phyloP scores from a whole-genome alignment of 2,888 invertebrate genomes.

The Cephonodes hylas region DNA sequence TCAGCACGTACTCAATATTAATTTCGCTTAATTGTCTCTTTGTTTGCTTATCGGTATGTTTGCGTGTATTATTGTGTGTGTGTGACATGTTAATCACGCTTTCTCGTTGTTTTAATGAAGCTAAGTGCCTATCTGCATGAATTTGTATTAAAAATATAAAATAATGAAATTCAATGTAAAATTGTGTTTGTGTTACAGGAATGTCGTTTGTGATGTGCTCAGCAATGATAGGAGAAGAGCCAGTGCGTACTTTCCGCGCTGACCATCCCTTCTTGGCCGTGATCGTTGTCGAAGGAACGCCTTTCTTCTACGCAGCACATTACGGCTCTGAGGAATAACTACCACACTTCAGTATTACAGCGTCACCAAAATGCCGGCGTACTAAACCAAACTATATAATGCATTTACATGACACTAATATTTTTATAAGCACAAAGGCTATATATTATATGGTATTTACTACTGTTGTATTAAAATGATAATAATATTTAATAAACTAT shows the following conservation, averaged over 20 bases:
- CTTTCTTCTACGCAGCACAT: conserved; percentile 49
- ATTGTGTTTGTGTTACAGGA: conserved; percentile 53
- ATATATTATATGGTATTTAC: too few species aligned
- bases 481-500: too few species aligned
- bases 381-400: not conserved
- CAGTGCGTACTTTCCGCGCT: conserved; percentile 49
- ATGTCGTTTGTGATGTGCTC: conserved; percentile 44
- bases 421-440: too few species aligned
- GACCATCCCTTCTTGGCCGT: conserved; percentile 57
- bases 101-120: not conserved
- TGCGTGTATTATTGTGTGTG: not conserved
- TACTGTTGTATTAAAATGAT: too few species aligned
- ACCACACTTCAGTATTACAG: not conserved
- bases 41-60: not conserved
- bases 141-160: too few species aligned
- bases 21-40: not conserved
- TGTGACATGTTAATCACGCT: not conserved
- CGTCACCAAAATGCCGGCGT: not conserved
- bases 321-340: conserved; percentile 26
- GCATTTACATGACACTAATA: conserved; percentile 2
- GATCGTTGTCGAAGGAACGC: conserved; percentile 39
- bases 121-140: too few species aligned
- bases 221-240: conserved; percentile 40
- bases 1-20: not conserved
- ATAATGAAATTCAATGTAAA: too few species aligned